Conservation (phyloP, 2,888 invertebrate species). For the Sthenelais limicola region DNA sequence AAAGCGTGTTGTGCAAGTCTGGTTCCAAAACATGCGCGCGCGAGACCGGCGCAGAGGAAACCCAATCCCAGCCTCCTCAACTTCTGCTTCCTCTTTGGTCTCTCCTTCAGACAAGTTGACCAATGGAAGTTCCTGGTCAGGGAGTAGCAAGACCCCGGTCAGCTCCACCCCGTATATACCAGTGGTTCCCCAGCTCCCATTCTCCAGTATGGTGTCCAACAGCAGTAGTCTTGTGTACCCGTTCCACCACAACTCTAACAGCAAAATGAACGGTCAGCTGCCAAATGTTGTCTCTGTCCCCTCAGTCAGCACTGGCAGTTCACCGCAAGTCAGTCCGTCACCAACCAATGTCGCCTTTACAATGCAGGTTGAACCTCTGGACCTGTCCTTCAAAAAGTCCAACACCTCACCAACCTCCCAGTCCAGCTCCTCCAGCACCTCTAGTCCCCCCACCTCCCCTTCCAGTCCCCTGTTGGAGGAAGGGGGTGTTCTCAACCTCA, state of each 20-base stretch:
- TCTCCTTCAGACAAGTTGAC: conserved; percentile 19
- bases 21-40: conserved; percentile 90
- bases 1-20: conserved; percentile 95
- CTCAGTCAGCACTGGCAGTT: conserved; percentile 42
- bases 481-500: conserved; percentile 83
- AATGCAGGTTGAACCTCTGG: conserved; percentile 84
- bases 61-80: conserved; percentile 54
- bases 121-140: conserved; percentile 13
- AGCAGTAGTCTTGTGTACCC: conserved; percentile 45
- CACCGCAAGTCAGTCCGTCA: conserved; percentile 37
- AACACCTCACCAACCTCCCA: too few species aligned
- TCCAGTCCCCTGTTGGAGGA: conserved; percentile 62
- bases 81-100: conserved; percentile 9
- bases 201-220: conserved; percentile 14
- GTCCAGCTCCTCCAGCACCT: conserved; percentile 73
- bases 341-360: conserved; percentile 20
- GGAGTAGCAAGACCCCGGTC: not conserved
- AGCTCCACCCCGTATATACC: conserved; percentile 62
- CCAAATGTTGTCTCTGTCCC: conserved; percentile 44
- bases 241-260: conserved; percentile 50
- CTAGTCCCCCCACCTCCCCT: conserved; percentile 76
- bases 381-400: conserved; percentile 84
- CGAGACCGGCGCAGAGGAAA: conserved; percentile 77
- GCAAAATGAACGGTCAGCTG: conserved; percentile 53
- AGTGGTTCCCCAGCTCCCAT: conserved; percentile 60